Evolutionary conservation across 30 jellyfish, hydroid and myxozoan genomes (phyloP).

Genomic region (Calvadosia cruxmelitensis): DNA sequence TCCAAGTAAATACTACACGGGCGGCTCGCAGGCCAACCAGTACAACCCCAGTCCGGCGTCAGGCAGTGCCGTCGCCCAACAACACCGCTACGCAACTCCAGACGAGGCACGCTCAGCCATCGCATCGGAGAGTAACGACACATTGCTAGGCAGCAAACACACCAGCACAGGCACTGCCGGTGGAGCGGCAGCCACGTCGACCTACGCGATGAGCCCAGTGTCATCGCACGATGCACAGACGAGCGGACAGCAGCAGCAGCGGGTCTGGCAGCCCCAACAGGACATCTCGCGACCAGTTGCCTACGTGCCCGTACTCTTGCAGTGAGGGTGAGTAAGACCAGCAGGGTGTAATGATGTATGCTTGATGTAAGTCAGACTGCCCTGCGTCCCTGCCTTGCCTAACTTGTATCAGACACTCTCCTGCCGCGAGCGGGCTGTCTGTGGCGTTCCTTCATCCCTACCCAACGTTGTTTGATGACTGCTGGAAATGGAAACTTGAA

Average conservation of each 20-base stretch:
- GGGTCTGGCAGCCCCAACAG: conserved; percentile 88
- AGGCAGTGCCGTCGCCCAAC: conserved; percentile 5
- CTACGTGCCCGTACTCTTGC: conserved; percentile 59
- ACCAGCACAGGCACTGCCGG: background rate
- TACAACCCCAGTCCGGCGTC: conserved; percentile 32
- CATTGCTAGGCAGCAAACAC: background rate
- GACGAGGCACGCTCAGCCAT: conserved; percentile 15
- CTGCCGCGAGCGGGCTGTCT: no score
- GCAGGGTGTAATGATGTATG: no score
- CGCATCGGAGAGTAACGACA: background rate
- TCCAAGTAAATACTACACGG: conserved; percentile 6
- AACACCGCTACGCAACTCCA: conserved; percentile 20
- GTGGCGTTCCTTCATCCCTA: no score
- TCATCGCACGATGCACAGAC: background rate
- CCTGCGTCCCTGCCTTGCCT: no score
- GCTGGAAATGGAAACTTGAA: no score
- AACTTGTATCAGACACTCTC: no score
- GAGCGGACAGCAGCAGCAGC: background rate
- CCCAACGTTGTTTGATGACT: no score
- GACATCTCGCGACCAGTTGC: conserved; percentile 83
- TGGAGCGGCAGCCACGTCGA: background rate
- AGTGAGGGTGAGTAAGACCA: background rate
- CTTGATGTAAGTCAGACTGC: no score
- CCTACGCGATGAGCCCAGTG: background rate
- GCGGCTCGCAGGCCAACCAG: conserved; percentile 3